phyloP scores from a whole-genome alignment of 2,888 invertebrate genomes.

The Cheilosia scutellata region DNA sequence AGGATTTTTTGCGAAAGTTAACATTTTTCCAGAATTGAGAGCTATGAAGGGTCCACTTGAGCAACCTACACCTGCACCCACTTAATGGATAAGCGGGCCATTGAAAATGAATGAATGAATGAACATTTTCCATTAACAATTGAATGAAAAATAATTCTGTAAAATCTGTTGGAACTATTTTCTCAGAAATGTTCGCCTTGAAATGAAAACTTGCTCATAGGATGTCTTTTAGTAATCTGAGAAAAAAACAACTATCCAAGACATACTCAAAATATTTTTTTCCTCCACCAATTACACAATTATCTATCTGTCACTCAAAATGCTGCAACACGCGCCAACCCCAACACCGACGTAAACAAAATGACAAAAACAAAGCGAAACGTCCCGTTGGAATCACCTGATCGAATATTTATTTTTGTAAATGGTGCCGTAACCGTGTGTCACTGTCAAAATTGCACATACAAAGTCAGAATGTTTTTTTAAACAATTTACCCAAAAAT shows the following conservation, averaged over 20 bases:
- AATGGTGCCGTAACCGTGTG: background rate
- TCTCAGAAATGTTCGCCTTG: too few species aligned
- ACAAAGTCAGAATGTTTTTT: constrained; percentile 13
- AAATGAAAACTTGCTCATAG: too few species aligned
- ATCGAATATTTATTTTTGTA: constrained; percentile 42
- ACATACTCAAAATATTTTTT: background rate
- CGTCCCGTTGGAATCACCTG: constrained; percentile 35
- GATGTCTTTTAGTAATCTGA: background rate
- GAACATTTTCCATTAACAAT: too few species aligned
- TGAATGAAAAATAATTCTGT: too few species aligned
- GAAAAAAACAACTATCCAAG: background rate
- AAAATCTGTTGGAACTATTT: too few species aligned
- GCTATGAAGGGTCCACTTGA: too few species aligned
- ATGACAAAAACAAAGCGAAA: background rate
- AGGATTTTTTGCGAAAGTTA: too few species aligned
- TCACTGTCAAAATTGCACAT: background rate
- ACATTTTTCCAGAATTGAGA: too few species aligned
- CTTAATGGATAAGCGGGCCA: too few species aligned
- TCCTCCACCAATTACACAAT: background rate
- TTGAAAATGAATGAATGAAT: background rate
- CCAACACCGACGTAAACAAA: background rate
- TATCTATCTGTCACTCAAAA: constrained; percentile 14
- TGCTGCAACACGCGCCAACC: background rate
- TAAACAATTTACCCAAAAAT: background rate
- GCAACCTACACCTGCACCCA: too few species aligned